Base-by-base conservation (phyloP, 2,797 vertebrate species). In the Adelosebastes latens region DNA sequence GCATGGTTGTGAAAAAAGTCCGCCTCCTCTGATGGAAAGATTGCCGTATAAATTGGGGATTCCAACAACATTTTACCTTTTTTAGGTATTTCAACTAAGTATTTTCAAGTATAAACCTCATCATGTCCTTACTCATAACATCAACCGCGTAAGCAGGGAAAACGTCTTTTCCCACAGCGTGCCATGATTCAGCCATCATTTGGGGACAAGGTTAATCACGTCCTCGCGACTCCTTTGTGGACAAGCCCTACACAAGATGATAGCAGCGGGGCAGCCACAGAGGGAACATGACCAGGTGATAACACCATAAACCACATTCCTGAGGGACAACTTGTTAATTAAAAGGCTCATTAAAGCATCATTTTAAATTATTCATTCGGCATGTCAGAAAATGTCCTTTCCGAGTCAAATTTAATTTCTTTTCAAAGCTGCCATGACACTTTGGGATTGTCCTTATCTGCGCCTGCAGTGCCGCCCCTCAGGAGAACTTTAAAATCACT, bases 281-380 rank as follows among this genome's bases (percentile, higher is more conserved):
- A 95, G 94, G 93, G 95, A 96, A 95, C 77, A 93, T 89, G 95
- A 96, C 91, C 71, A 93, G 82, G 94, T 90, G 93, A 90, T 92
- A 95, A 95, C 93, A 93, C 95, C 94, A 95, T 95, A 97, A 97
- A 97, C 96, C 88, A 92, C 88, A 92, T 83, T 96, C 96, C 96
- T 94, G 88, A 92, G 96, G 95, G 97, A 96, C 94, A 93, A 91
- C 94, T 95, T 95, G 94, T 96, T 98, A 97, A 98, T 97, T 97
- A 96, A 96, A 96, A 84, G 95, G 95, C 95, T 97, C 96, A 96
- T 97, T 98, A 97, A 97, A 97, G 96, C 94, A 92, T 81, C 83
- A 91, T 96, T 53, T 97, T 97, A 96, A 97, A 97, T 98, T 96
- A 97, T 97, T 97, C 97, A 97, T 97, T 97, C 93, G 95, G 95